phyloP scores from a whole-genome alignment of 2,797 vertebrate species.

The Cygnus olor region DNA sequence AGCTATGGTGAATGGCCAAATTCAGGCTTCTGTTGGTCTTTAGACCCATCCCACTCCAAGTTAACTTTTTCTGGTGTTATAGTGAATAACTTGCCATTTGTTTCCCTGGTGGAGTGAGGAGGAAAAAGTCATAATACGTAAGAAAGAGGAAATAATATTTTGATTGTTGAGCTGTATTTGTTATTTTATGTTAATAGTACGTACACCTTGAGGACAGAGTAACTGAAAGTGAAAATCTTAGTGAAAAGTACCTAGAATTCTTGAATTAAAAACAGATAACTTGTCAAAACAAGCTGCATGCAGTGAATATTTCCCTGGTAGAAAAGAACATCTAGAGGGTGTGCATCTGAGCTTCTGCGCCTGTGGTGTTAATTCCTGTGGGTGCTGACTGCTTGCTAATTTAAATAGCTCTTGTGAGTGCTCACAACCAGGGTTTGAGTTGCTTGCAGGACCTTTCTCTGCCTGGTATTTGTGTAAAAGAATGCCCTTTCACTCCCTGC shows the following conservation, averaged over 20 bases:
- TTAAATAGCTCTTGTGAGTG: not conserved
- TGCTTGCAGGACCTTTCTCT: not conserved
- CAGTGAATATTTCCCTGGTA: not conserved
- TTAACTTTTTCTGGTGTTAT: not conserved
- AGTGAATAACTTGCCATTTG: not conserved
- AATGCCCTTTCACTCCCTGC: too few species aligned
- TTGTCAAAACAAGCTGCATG: not conserved
- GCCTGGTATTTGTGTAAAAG: not conserved
- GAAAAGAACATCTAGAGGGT: not conserved
- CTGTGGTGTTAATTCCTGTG: not conserved
- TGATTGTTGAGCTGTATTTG: not conserved
- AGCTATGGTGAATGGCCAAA: not conserved
- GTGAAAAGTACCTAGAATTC: not conserved
- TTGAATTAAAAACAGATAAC: not conserved
- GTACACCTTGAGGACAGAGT: not conserved
- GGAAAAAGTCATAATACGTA: not conserved
- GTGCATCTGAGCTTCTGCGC: not conserved
- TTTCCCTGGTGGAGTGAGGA: not conserved
- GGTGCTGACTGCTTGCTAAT: slow-evolving; percentile 19
- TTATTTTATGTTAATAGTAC: not conserved
- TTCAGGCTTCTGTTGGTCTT: not conserved
- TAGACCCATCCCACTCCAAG: not conserved
- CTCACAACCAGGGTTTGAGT: not conserved
- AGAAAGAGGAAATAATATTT: not conserved
- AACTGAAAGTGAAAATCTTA: not conserved